These are phyloP conservation scores for Porites australiensis DNA, from an alignment of 64 coral and sea anemone species.

Conservation along the genomic window DNA sequence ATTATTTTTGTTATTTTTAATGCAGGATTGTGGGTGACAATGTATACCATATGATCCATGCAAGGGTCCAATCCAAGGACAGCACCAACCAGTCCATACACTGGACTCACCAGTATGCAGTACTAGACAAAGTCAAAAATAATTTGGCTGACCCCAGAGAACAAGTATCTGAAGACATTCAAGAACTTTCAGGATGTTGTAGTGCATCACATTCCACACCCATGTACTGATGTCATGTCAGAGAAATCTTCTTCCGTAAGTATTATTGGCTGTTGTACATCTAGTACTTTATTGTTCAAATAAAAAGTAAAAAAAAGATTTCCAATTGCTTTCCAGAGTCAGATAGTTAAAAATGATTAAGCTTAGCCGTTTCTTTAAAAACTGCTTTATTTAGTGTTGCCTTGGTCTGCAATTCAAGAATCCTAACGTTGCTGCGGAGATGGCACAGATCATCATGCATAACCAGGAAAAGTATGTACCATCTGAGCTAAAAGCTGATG, in stretches of 20 bases:
- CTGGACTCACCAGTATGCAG: slow-evolving; percentile 55
- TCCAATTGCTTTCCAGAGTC: neutral
- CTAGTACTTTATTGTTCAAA: neutral
- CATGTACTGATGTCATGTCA: slow-evolving; percentile 10
- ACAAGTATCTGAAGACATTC: slow-evolving; percentile 3
- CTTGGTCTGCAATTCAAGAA: slow-evolving; percentile 42
- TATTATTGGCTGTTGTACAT: neutral
- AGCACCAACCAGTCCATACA: slow-evolving; percentile 27
- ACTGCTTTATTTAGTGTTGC: neutral
- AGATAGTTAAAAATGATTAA: slow-evolving; percentile 6
- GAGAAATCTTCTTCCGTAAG: slow-evolving; percentile 44
- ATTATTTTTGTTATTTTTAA: neutral
- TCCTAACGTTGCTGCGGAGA: slow-evolving; percentile 58
- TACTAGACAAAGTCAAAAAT: neutral
- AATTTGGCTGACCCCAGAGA: neutral
- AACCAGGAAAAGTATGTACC: slow-evolving; percentile 60
- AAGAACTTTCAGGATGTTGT: slow-evolving; percentile 6
- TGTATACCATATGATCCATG: slow-evolving; percentile 39
- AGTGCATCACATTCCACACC: slow-evolving; percentile 18
- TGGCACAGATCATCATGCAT: slow-evolving; percentile 55
- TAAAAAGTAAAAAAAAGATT: neutral
- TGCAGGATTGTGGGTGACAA: slow-evolving; percentile 54
- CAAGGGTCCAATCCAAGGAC: slow-evolving; percentile 24
- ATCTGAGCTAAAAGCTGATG: neutral
- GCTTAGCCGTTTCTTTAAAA: neutral